phyloP scores from a whole-genome alignment of 35 echinoderm and acorn worm genomes.

The Heliocidaris tuberculata region DNA sequence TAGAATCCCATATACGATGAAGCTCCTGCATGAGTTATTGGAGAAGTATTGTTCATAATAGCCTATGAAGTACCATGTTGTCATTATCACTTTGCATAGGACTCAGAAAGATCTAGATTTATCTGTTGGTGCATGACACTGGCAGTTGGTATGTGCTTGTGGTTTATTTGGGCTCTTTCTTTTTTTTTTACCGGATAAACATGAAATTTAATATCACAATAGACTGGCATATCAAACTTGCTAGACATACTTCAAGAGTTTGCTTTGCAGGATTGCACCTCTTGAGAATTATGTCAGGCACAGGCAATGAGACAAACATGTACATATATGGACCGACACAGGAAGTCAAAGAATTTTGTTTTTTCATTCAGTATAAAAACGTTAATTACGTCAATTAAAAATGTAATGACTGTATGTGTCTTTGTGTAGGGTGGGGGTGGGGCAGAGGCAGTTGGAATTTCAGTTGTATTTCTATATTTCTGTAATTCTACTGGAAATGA shows the following conservation, averaged over 20 bases:
- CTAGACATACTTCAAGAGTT: background rate
- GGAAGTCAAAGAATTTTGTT: background rate
- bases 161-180: background rate
- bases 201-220: background rate
- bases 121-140: background rate
- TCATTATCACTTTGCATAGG: background rate
- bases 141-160: constrained; percentile 8
- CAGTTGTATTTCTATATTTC: too few species aligned
- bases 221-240: background rate
- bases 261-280: background rate
- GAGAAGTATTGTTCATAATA: background rate
- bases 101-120: background rate
- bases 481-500: too few species aligned
- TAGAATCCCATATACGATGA: background rate
- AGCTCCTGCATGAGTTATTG: background rate
- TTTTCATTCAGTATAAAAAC: background rate
- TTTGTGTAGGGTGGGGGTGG: too few species aligned
- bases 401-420: too few species aligned
- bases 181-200: background rate
- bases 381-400: too few species aligned
- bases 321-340: background rate
- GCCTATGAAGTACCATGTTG: background rate
- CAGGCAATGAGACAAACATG: background rate
- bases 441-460: too few species aligned
- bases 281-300: background rate